Conservation (phyloP, 2,797 vertebrate genomes). For the Cetoscarus ocellatus region DNA sequence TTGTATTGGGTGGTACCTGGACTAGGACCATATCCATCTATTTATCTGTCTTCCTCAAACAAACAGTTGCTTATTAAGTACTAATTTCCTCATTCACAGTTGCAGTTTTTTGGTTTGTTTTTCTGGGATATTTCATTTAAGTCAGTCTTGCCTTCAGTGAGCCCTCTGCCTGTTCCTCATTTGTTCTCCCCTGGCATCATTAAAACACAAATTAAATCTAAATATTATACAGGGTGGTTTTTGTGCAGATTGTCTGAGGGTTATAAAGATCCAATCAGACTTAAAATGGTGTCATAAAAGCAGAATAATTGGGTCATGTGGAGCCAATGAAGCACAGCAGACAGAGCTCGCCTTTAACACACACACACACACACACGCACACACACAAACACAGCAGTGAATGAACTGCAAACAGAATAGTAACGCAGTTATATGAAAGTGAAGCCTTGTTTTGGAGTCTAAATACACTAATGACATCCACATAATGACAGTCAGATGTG, state of each 20-base stretch:
- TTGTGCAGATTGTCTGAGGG: background rate
- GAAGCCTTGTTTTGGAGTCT: slow-evolving; percentile 4
- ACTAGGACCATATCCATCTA: too few species aligned
- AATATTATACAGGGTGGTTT: background rate
- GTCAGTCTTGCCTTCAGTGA: slow-evolving; percentile 4
- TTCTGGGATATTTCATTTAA: background rate
- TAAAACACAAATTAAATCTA: background rate
- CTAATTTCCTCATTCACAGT: too few species aligned
- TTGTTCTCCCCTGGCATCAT: background rate
- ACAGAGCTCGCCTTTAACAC: background rate
- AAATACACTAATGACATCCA: background rate
- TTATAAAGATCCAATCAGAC: background rate
- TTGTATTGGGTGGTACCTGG: too few species aligned
- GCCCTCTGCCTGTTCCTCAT: slow-evolving; percentile 15
- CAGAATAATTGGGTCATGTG: background rate
- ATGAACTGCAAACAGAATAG: background rate
- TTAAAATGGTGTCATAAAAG: slow-evolving; percentile 2
- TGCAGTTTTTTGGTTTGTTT: background rate
- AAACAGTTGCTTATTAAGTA: too few species aligned
- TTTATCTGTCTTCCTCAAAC: too few species aligned
- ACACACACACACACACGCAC: background rate
- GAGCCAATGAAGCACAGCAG: slow-evolving; percentile 1
- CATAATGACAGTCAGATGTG: background rate
- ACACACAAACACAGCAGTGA: background rate
- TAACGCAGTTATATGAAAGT: background rate